Base-by-base conservation (phyloP, 1,140 invertebrate genomes). In the Battus philenor region DNA sequence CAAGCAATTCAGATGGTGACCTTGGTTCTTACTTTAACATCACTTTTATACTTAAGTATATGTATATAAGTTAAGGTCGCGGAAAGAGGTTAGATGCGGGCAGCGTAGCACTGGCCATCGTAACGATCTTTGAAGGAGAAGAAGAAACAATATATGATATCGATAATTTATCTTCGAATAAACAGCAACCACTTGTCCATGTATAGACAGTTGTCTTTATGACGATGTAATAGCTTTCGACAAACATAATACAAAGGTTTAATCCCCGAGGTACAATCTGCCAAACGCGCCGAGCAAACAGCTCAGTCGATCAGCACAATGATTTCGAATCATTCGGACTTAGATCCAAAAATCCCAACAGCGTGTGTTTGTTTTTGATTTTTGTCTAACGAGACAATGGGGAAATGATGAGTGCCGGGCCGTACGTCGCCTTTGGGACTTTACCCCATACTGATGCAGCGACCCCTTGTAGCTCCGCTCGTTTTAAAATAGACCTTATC, bases 371-470 rank as follows among this genome's bases (percentile, higher is more conserved):
- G 78, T 82, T 84, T 84, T 84, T 84, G 80, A 84, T 84, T 84
- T 84, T 81, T 81, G 80, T 84, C 72, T 84, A 84, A 81, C 80
- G 80, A 84, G 80, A 84, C 80, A 84, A 84, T 84, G 74, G 80
- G 80, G 80, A 81, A 81, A 84, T 82, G 77, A 84, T 81, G 80
- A 84, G 76, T 71, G 68, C 64, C 54, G 68, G 51, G 65, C 64
- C 54, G 64, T 61, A 77, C 72, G 66, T 68, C 65, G 64, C 77
- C 80, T 80, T 48, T 79, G 77, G 77, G 77, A 84, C 60, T 77
- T 81, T 71, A 78, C 80, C 80, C 80, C 59, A 77, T 69, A 59
- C 65, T 58, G 44, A 54, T 54, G 59, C 60, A 50, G 54, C 59
- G 67, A 61, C 68, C 74, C 77, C n/a, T 57, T 51, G 33, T 38